These are phyloP conservation scores for Neodiprion pinetum DNA, from an alignment of 1,140 invertebrate genomes.

Conservation along the genomic window DNA sequence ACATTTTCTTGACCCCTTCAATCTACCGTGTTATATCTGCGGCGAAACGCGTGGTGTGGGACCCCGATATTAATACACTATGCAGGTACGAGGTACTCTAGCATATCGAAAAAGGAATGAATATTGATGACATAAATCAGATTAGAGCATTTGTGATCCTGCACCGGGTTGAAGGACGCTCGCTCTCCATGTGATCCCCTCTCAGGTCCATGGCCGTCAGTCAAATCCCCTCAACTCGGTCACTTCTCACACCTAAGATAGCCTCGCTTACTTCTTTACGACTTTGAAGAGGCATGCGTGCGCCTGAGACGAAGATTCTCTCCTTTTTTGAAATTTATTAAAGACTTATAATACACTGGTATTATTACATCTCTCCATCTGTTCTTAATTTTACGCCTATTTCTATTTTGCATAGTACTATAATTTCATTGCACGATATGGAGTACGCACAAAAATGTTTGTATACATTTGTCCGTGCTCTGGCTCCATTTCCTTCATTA, in stretches of 20 bases:
- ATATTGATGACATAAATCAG: constrained; percentile 13
- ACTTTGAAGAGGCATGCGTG: too few relatives aligned
- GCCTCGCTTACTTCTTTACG: too few relatives aligned
- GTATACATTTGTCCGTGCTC: too few relatives aligned
- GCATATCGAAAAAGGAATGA: constrained; percentile 16
- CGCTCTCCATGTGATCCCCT: neutral
- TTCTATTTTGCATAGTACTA: too few relatives aligned
- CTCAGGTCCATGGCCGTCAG: neutral
- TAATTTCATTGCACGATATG: too few relatives aligned
- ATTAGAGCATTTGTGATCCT: constrained; percentile 6
- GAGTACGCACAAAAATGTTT: too few relatives aligned
- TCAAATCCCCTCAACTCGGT: neutral
- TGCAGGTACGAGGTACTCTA: constrained; percentile 1
- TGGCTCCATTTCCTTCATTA: too few relatives aligned
- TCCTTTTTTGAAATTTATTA: too few relatives aligned
- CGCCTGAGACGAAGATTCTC: too few relatives aligned
- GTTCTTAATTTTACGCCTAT: too few relatives aligned
- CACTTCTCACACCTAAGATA: neutral
- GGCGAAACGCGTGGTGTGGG: neutral
- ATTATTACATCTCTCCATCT: too few relatives aligned
- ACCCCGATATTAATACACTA: constrained; percentile 12
- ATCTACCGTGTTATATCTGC: neutral
- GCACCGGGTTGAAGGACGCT: neutral
- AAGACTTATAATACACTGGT: too few relatives aligned
- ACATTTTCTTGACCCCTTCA: constrained; percentile 25